phyloP scores from a whole-genome alignment of 2,113 vertebrate genomes.

The Oceanodroma tethys region DNA sequence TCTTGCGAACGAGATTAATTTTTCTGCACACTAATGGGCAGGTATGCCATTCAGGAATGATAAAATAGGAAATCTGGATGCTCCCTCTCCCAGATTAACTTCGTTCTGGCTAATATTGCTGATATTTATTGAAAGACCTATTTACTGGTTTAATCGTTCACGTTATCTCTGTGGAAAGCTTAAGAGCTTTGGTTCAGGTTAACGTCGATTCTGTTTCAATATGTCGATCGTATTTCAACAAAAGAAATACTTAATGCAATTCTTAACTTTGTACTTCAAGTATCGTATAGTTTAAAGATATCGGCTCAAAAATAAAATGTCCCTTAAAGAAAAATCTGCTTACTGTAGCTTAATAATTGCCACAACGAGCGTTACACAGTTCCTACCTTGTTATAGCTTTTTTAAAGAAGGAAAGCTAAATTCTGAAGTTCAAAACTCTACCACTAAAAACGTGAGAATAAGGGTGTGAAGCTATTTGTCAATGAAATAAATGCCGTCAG shows the following conservation, averaged over 20 bases:
- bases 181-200: neutral
- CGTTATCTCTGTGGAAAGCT: neutral
- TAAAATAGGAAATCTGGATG: neutral
- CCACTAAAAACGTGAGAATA: neutral
- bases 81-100: neutral
- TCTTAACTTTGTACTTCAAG: neutral
- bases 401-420: slow-evolving; percentile 6
- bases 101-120: neutral
- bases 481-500: neutral
- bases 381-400: neutral
- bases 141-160: neutral
- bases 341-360: neutral
- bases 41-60: neutral
- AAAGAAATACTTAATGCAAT: neutral
- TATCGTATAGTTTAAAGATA: slow-evolving; percentile 9
- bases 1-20: slow-evolving; percentile 1
- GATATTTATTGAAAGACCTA: neutral
- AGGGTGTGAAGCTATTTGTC: neutral
- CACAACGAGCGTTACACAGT: neutral
- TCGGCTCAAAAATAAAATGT: neutral
- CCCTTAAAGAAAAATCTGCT: neutral
- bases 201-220: neutral
- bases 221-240: neutral
- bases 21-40: slow-evolving; percentile 10
- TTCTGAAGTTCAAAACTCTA: neutral